Evolutionary conservation across 2,888 invertebrate genomes (phyloP), one percentile per base, ranked within the genome.

Genomic region (Synergus umbraculus): DNA sequence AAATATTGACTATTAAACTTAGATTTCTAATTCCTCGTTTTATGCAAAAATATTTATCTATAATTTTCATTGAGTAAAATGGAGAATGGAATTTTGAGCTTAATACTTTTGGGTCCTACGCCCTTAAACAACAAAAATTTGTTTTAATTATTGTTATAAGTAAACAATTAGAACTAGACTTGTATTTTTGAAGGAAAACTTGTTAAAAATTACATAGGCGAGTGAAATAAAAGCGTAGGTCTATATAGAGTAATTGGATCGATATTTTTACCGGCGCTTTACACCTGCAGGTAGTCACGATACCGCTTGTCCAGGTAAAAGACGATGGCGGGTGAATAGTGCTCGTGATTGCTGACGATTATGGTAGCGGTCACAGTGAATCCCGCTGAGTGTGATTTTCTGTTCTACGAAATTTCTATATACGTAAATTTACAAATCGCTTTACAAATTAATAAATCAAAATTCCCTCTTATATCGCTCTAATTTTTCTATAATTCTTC

Each of bases 241-340:
- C 29, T 73, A 41, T 54, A n/a, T 4, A 73, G 73, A 15, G 54
- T 69, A 49, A 46, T 69, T 49, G 9, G 29, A 73, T 73, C 73
- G 73, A 73, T 73, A 73, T 54, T 73, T 73, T 73, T 73, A 54
- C 73, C 73, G 73, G 49, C 73, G 29, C 15, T 43, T 76, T 82
- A 67, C 81, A 85, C 78, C 78, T 84, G 81, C 73, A 49, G 69
- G 49, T 79, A 76, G 65, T 84, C 77, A 63, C 80, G 83, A 77
- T 82, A 85, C 79, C 84, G 81, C 84, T 86, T 82, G 76, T 78
- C 78, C 81, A 81, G 82, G 81, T 81, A 82, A 83, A 73, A 49
- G 83, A 84, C 85, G 78, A 85, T 84, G 85, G 84, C 82, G 81
- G 80, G 80, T 69, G 76, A 82, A 78, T 78, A 78, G 78, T 83